A percentile compares a stretch with the other conserved stretches of the same genome.
Conservation (phyloP, 2,797 vertebrate species). For the Enteromius radiatus region DNA sequence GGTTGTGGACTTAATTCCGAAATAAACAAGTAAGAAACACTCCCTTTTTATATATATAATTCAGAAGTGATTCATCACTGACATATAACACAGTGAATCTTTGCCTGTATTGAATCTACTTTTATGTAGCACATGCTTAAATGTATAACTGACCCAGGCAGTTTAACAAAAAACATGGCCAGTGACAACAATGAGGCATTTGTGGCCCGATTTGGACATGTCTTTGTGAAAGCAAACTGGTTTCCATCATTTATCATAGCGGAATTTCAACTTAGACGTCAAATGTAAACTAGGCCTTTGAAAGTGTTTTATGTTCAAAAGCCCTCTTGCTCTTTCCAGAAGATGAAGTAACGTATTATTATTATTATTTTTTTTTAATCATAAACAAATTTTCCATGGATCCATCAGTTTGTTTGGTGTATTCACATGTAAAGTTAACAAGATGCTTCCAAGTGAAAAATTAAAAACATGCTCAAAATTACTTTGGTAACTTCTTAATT, state of each 20-base stretch:
- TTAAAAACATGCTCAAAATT: neutral
- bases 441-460: slow-evolving; percentile 20
- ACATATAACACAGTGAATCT: slow-evolving; percentile 77
- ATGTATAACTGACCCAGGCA: slow-evolving; percentile 76
- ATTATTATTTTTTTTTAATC: too few species aligned
- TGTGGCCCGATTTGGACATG: slow-evolving; percentile 74
- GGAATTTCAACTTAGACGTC: slow-evolving; percentile 59
- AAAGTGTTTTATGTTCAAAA: slow-evolving; percentile 12
- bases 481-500: neutral
- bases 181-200: slow-evolving; percentile 77
- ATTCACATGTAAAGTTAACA: slow-evolving; percentile 3
- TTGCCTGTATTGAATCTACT: slow-evolving; percentile 68
- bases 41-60: slow-evolving; percentile 54
- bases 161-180: slow-evolving; percentile 64
- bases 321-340: slow-evolving; percentile 17
- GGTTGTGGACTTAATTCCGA: slow-evolving; percentile 35
- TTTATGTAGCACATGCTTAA: slow-evolving; percentile 76
- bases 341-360: neutral
- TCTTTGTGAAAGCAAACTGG: slow-evolving; percentile 74
- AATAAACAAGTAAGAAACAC: slow-evolving; percentile 67
- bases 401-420: slow-evolving; percentile 14
- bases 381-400: neutral
- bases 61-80: slow-evolving; percentile 77
- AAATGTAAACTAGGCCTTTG: slow-evolving; percentile 43
- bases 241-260: slow-evolving; percentile 78